Evolutionary conservation across 2,888 invertebrate species (phyloP).

Genomic region (Brenthis ino): DNA sequence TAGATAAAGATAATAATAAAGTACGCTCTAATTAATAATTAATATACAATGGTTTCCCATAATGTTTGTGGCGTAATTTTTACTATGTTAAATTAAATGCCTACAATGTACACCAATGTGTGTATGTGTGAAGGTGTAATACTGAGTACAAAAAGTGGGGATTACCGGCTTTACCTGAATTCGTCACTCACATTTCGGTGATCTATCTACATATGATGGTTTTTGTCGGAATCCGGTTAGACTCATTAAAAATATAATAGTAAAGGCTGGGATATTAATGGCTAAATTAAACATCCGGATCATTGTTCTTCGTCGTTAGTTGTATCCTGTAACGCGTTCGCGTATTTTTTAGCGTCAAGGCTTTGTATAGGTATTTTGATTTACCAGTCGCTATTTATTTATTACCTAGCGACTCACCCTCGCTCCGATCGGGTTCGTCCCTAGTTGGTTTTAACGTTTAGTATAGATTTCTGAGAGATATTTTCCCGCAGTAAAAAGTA

Average conservation of each 20-base stretch:
- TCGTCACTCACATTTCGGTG: neutral
- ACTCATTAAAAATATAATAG: constrained; percentile 29
- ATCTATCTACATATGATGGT: constrained; percentile 15
- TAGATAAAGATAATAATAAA: neutral
- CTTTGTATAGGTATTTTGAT: constrained; percentile 11
- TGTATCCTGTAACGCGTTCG: constrained; percentile 28
- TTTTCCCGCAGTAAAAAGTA: too few species aligned
- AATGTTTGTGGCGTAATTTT: neutral
- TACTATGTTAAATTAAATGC: neutral
- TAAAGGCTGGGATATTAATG: constrained; percentile 31
- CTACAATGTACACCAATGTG: too few species aligned
- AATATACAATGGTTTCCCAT: neutral
- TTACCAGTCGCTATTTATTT: neutral
- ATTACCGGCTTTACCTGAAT: constrained; percentile 3
- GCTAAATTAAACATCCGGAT: constrained; percentile 34
- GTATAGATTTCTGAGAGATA: too few species aligned
- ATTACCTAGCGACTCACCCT: too few species aligned
- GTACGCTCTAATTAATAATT: too few species aligned
- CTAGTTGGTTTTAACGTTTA: too few species aligned
- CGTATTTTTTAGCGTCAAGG: constrained; percentile 21
- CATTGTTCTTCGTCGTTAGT: constrained; percentile 32
- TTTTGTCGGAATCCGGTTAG: constrained; percentile 17
- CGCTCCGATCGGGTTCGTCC: too few species aligned
- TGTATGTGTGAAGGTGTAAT: neutral
- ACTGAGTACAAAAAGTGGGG: constrained; percentile 1